Base-by-base conservation (phyloP, 2,888 invertebrate genomes). In the Drosophila setosimentum region DNA sequence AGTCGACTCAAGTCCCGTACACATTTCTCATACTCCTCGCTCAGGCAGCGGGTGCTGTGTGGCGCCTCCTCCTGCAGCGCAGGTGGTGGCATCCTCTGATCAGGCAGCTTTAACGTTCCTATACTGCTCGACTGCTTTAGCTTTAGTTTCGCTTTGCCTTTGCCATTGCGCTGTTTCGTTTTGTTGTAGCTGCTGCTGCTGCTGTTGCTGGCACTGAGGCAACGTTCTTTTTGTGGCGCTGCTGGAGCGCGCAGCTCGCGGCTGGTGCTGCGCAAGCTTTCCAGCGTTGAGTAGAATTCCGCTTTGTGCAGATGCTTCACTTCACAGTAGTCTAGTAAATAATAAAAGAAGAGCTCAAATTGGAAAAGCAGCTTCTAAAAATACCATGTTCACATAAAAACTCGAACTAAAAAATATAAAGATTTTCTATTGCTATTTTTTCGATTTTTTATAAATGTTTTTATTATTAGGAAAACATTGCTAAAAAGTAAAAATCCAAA, bases 201-300 rank as follows among this genome's bases (percentile, higher is more conserved):
- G 33, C 45, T 45, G 45, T 45, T 45, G 24, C 79, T 79, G 27
- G 66, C 37, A 53, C 82, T 84, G 27, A 64, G 24, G 61, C 84
- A 78, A 68, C 82, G 59, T 65, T 87, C 75, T 27, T 64, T 73
- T 13, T 30, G 40, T 16, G 45, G 24, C 45, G 45, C 45, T 24
- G 16, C 24, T 45, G 24, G 32, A 5, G 87, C 74, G 30, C 91
- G 87, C 13, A 92, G 69, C 49, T 92, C 83, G 21, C 85, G 88
- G 53, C 92, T 92, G 32, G 91, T 92, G n/a, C 84, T 83, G 24
- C 91, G 90, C 29, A 93, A 80, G 3, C 83, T 94, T 91, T 96
- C 95, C 59, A 97, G 91, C 40, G 96, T 96, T 18, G 95, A 95
- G 91, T 96, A 96, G 92, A 97, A 97, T 85, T 97, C 97, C 67